Evolutionary conservation across 2,888 invertebrate genomes (phyloP).

Genomic region (Rotaria macrura): DNA sequence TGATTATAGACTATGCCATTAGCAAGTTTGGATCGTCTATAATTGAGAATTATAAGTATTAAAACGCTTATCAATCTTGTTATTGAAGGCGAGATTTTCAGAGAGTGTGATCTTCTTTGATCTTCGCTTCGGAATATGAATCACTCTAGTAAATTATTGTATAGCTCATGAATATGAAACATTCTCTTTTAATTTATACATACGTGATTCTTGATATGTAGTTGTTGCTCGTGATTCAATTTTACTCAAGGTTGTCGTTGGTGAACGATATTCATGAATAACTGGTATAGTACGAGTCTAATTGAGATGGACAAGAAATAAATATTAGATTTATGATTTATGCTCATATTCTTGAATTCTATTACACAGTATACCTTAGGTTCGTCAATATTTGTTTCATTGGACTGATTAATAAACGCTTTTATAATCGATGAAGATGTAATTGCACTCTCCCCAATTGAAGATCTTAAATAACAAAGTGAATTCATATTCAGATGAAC

Average conservation of each 20-base stretch:
- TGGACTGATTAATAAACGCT: neutral
- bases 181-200: neutral
- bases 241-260: neutral
- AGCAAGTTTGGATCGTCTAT: too few relatives aligned
- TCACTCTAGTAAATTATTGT: too few relatives aligned
- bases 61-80: too few relatives aligned
- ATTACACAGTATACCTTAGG: neutral
- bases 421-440: neutral
- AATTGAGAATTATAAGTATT: too few relatives aligned
- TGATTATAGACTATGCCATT: too few relatives aligned
- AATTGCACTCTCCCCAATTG: neutral
- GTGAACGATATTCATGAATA: neutral
- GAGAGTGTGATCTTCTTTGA: too few relatives aligned
- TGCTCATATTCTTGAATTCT: neutral
- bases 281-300: neutral
- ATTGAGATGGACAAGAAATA: too few relatives aligned
- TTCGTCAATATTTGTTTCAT: neutral
- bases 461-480: neutral
- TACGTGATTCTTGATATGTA: neutral
- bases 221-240: neutral
- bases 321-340: too few relatives aligned
- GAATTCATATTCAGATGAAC: neutral
- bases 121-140: too few relatives aligned
- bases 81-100: too few relatives aligned
- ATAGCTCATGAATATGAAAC: too few relatives aligned